These are phyloP conservation scores for Aphrocallistes beatrix DNA, from an alignment of 37 sponge, comb jelly and placozoan genomes.

Conservation along the genomic window DNA sequence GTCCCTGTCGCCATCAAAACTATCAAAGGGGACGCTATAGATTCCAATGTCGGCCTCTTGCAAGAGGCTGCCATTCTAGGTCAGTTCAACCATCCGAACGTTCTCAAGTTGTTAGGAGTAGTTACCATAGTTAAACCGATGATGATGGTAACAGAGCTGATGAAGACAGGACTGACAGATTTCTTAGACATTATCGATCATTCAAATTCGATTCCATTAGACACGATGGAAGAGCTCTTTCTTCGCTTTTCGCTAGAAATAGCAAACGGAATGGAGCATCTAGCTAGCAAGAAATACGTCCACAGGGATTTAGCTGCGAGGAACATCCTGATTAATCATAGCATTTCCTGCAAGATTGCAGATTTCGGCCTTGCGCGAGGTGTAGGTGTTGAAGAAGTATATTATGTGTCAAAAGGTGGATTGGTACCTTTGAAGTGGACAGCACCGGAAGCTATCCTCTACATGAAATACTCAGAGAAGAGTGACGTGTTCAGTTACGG, in stretches of 20 bases:
- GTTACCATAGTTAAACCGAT: background rate
- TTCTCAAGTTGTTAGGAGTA: background rate
- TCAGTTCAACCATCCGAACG: slow-evolving; percentile 7
- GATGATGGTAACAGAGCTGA: slow-evolving; percentile 12
- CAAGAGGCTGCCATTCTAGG: background rate
- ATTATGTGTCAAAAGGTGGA: background rate
- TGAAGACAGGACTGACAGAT: background rate
- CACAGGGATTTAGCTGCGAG: slow-evolving; percentile 4
- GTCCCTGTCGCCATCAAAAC: background rate
- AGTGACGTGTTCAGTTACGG: slow-evolving; percentile 15
- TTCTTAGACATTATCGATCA: background rate
- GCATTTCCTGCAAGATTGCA: background rate
- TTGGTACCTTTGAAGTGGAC: background rate
- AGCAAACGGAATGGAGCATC: slow-evolving; percentile 9
- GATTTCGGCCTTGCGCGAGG: slow-evolving; percentile 2
- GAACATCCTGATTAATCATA: background rate
- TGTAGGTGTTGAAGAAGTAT: background rate
- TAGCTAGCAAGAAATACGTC: background rate
- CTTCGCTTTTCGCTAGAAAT: background rate
- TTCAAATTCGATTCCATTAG: background rate
- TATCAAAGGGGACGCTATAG: background rate
- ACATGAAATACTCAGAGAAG: background rate
- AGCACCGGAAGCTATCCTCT: background rate
- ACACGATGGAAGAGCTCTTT: background rate
- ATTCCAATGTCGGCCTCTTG: background rate